Base-by-base conservation (phyloP, 2,113 vertebrate species). In the Galemys pyrenaicus region DNA sequence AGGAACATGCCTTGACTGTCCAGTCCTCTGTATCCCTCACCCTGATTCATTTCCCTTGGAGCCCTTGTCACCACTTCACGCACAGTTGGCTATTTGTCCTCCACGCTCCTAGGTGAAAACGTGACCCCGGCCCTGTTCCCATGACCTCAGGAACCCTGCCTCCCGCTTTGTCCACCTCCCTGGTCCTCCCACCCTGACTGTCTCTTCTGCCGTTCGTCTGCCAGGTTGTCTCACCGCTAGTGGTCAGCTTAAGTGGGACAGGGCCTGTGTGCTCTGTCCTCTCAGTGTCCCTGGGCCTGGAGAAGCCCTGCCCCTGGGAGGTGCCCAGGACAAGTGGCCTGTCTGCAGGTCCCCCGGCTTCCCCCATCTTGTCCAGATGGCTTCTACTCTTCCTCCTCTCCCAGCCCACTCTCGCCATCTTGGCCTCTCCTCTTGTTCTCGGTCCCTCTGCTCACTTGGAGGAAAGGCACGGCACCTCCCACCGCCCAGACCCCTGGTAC, bases 71-170 rank as follows among this genome's bases (percentile, higher is more conserved):
- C 22, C 39, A 15, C 51, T 9, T 39, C 12, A 12, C 35, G 24
- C 3, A 1, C 4, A 28, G 16, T 39, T 70, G 44, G n/a, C 1
- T 28, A 75, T 19, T 17, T n/a, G 0, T 6, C 13, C 24, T 41
- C 46, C 41, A 2, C 0, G 9, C 51, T 49, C 64, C 37, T 87
- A 0, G 0, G 9, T n/a, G 56, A 6, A 32, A 1, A 4, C 0
- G 4, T 16, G 1, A 5, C 54, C 7, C 35, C 1, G 0, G 32
- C 51, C n/a, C 4, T 1, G 8, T 22, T 22, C 44, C 20, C 0
- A 0, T 22, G 65, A 1, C 32, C 35, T 51, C 49, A 22, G 39
- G 6, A 62, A 11, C 46, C 60, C 58, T 9, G 15, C 6, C 5
- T 41, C 75, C 60, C 9, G 44, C 64, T 30, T 5, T 1, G 2